Evolutionary conservation across 2,888 invertebrate species (phyloP), one percentile per base, ranked within the genome.

Genomic region (Drosophila birchii): DNA sequence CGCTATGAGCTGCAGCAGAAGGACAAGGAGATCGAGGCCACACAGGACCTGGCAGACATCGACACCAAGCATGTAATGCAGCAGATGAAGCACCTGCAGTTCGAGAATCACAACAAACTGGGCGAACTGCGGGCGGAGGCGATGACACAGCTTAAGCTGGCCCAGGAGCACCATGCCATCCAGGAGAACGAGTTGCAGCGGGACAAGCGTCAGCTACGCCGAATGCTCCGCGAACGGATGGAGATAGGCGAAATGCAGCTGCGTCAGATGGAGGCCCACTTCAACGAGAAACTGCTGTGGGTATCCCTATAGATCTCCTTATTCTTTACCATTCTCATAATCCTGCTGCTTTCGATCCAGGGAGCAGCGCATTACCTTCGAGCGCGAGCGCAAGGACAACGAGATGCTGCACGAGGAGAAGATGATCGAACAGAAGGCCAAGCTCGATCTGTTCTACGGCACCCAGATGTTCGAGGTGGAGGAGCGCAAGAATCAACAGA

Each of bases 31-130:
- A 96, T 98, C 80, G 98, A 98, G 93, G 96, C 98, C 92, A 94
- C 96, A 0, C 95, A 96, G 80, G 97, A 98, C 91, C 95, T 96
- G 86, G 97, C 98, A 90, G 97, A 98, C 90, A 95, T 95, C 36
- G 96, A 98, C 88, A 94, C 98, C 36, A 97, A 97, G 93, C 95
- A 97, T 62, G 97, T 97, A 88, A 97, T 97, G 89, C 98, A 98
- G 90, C 98, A 97, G 93, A 96, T 98, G 69, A 98, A 98, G 90
- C 97, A 98, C 93, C 93, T 98, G 47, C 95, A 97, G 92, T 98
- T 97, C 92, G 98, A 98, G 90, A 98, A 98, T 90, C 96, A 97
- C 90, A 96, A 96, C 68, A 95, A 96, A 89, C 94, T 97, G 66
- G 96, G 97, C 0, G 97, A 97, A 89, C 94, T 96, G 59, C 96